Base-by-base conservation (phyloP, 2,888 invertebrate genomes). In the Nudaria mundana region DNA sequence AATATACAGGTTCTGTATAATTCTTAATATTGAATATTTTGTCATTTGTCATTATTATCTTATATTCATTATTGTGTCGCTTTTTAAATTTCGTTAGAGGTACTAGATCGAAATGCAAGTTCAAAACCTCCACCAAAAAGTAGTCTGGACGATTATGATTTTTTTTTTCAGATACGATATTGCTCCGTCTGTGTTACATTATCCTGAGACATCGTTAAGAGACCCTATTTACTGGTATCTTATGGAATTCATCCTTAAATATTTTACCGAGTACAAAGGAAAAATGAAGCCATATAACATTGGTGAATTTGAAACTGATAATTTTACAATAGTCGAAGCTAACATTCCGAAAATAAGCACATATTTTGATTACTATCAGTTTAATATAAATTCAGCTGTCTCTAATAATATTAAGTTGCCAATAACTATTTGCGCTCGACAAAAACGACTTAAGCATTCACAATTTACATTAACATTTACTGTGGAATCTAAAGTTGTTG, bases 141-240 rank as follows among this genome's bases (percentile, higher is more conserved):
- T 20, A 20, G 2, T 3, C 20, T 8, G 8, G 3, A 7, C 8
- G 6, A 20, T 20, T 5, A 7, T 5, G 5, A 20, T 20, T 20
- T 20, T 23, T 23, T 28, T 42, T 40, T 39, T 14, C 70, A 87
- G 87, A 42, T 82, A 81, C 31, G 82, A 78, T 35, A 79, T 86
- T 10, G 76, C 85, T 3, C 87, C 87, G 15, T 82, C 87, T 12
- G 48, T 81, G 18, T 42, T 86, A 20, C 86, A 87, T 46, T 78
- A 81, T 30, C 77, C 85, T 3, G 77, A 86, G 61, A 88, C 87
- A 40, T 63, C 81, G 16, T 52, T 88, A 24, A 69, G 85, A 43
- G 86, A 86, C 51, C 81, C 85, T 1, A 54, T 70, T 1, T 86
- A 78, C 47, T 86, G 85, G 85, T 51, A 65, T 12, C 56, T 87